Evolutionary conservation across 2,113 vertebrate species (phyloP), one percentile per base, ranked within the genome.

Genomic region (Oriolus oriolus): DNA sequence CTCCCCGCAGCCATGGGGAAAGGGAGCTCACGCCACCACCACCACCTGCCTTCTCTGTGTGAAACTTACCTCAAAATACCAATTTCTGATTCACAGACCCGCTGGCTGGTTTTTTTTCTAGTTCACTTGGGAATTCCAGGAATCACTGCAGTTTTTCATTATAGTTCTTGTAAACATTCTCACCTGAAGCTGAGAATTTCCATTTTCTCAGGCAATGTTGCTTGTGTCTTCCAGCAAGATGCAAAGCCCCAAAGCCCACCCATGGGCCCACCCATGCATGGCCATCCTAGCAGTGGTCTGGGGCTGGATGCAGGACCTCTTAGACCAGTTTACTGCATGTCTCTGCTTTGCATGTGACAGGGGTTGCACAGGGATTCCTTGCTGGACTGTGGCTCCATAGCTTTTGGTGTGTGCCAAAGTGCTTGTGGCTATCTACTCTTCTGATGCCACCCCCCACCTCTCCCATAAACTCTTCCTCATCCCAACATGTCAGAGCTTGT

Each of bases 381-480:
- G 37, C 19, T 53, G 39, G 33, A 19, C 49, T 64, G 37, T 13
- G 9, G 24, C 4, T 53, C 11, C 24, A 35, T 10, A 57, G 27
- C 18, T n/a, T 84, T 53, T 59, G 28, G 31, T 13, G 20, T 21
- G 11, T 28, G 28, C 5, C 18, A 39, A 70, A 57, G 27, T 33
- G 7, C 27, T 49, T 76, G 11, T 10, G 16, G 10, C 33, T 5
- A 9, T 33, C 53, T 12, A 63, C 3, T 5, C 15, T 52, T 39
- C 42, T 57, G 26, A 21, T 57, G 22, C 15, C 9, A 26, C 1
- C 2, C 7, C 7, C 3, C 9, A 26, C 4, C 5, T 6, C 8
- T 35, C 50, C 13, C 27, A 61, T 13, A 13, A 84, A 52, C 11
- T 44, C n/a, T 19, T 4, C 14, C 15, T 13, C 8, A 24, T 8